A percentile compares a stretch with the other conserved stretches of the same genome.
Conservation (phyloP, 2,113 vertebrate species). For the Porphyrio hochstetteri region DNA sequence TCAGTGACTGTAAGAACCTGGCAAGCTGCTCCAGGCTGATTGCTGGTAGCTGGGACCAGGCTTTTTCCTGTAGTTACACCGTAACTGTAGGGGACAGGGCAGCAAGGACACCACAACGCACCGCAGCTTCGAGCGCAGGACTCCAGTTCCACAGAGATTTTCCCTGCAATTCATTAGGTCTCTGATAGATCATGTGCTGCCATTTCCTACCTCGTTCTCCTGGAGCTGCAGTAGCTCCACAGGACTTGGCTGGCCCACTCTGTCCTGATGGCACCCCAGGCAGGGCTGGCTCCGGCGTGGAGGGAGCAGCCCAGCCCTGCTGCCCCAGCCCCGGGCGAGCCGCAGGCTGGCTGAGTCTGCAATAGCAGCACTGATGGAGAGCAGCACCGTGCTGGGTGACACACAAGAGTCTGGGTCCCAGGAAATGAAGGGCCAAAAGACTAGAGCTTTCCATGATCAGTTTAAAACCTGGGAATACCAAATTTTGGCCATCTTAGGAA, state of each 20-base stretch:
- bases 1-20: neutral
- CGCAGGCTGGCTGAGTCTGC: neutral
- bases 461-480: neutral
- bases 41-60: neutral
- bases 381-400: neutral
- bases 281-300: accelerated
- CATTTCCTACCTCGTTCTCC: neutral
- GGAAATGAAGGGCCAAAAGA: neutral
- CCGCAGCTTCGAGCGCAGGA: accelerated
- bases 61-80: neutral
- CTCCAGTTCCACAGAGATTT: neutral
- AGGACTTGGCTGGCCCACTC: accelerated
- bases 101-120: neutral
- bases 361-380: accelerated
- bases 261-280: neutral
- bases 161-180: neutral
- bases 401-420: neutral
- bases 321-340: neutral
- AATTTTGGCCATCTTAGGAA: neutral
- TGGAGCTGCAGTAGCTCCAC: neutral
- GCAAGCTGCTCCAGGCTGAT: neutral
- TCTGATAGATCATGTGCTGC: neutral
- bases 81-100: neutral
- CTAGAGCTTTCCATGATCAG: neutral
- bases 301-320: neutral